Evolutionary conservation across 2,888 invertebrate species (phyloP).

Genomic region (Ganaspis brasiliensis): DNA sequence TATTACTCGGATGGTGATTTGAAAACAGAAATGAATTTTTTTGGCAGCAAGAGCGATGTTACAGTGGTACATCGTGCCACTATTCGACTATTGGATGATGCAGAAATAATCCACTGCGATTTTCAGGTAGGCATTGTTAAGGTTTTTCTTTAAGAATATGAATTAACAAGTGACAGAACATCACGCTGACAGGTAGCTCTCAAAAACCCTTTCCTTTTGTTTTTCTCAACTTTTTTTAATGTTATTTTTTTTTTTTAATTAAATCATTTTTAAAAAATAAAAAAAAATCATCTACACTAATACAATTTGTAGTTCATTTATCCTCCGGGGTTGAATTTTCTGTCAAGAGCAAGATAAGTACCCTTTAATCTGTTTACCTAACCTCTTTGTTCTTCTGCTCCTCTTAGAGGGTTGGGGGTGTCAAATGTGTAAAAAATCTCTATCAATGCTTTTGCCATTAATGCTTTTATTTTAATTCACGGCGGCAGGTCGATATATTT

Average conservation of each 20-base stretch:
- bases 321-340: not conserved
- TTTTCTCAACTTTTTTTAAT: not conserved
- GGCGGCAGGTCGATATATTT: not conserved
- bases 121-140: conserved; percentile 86
- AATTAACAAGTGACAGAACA: conserved; percentile 3
- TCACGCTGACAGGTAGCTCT: conserved; percentile 3
- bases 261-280: too few species aligned
- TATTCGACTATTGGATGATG: conserved; percentile 93
- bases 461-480: not conserved
- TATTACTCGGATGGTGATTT: conserved; percentile 69
- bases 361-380: conserved; percentile 30
- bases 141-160: not conserved
- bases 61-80: conserved; percentile 83
- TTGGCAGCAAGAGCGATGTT: conserved; percentile 82
- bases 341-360: conserved; percentile 5
- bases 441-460: not conserved
- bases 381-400: conserved; percentile 15
- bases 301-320: not conserved
- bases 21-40: conserved; percentile 81
- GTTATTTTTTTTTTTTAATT: too few species aligned
- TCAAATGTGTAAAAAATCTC: not conserved
- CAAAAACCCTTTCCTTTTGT: not conserved
- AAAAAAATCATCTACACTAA: too few species aligned
- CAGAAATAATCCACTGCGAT: conserved; percentile 95
- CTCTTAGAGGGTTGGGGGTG: not conserved